phyloP scores from a whole-genome alignment of 2,113 vertebrate species.

The Melanostigma gelatinosum region DNA sequence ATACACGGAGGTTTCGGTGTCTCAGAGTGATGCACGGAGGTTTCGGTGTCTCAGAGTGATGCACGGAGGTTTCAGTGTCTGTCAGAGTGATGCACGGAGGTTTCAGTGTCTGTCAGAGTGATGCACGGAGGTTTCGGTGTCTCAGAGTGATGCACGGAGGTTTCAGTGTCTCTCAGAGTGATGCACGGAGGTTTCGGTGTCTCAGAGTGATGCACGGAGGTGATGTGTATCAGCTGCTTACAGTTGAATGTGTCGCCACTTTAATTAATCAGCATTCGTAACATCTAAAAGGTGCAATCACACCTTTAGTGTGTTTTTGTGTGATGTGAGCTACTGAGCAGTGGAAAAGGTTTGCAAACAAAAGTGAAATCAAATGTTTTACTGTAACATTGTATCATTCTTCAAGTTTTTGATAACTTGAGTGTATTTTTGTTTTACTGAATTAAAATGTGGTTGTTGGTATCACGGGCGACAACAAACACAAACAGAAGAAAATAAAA shows the following conservation, averaged over 20 bases:
- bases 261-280: conserved; percentile 43
- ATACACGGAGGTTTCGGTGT: no score
- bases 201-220: not conserved
- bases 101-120: no score
- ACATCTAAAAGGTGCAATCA: conserved; percentile 26
- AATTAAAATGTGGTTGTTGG: not conserved
- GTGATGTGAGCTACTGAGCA: not conserved
- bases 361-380: not conserved
- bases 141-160: no score
- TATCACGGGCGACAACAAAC: not conserved
- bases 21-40: no score
- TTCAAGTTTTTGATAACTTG: no score
- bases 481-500: not conserved
- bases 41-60: no score
- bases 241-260: conserved; percentile 25
- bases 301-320: conserved; percentile 27
- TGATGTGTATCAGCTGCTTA: conserved; percentile 43
- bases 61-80: no score
- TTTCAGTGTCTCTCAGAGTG: not conserved
- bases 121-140: no score
- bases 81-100: no score
- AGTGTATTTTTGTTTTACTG: not conserved
- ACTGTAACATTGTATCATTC: no score
- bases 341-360: conserved; percentile 19
- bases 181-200: no score